Evolutionary conservation across 2,797 vertebrate genomes (phyloP).

Genomic region (Momotus momota): DNA sequence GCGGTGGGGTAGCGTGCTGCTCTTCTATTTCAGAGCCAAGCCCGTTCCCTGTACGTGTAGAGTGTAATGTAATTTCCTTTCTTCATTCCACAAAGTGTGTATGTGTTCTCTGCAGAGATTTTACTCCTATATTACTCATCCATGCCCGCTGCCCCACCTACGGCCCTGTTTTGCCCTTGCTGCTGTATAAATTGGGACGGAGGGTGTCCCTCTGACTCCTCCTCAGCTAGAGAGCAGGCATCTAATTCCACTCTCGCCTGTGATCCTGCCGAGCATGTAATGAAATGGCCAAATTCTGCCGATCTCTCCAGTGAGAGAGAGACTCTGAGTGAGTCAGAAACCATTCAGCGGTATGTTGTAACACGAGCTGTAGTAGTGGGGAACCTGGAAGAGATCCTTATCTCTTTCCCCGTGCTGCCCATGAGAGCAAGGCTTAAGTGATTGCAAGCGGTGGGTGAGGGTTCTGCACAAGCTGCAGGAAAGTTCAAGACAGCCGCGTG

Average conservation of each 20-base stretch:
- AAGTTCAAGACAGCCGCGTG: background rate
- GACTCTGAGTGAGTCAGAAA: background rate
- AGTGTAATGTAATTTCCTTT: background rate
- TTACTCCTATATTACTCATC: background rate
- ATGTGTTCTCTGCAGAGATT: background rate
- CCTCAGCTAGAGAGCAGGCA: background rate
- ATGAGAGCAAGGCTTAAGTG: fast-evolving
- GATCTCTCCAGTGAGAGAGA: background rate
- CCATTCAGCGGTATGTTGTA: fast-evolving
- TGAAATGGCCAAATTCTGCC: background rate
- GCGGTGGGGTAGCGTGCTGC: background rate
- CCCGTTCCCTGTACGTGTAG: background rate
- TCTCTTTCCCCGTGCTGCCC: fast-evolving
- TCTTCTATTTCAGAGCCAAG: background rate
- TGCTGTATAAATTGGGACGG: background rate
- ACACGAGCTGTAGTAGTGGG: background rate
- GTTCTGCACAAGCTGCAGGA: background rate
- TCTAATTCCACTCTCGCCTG: background rate
- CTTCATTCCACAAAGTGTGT: background rate
- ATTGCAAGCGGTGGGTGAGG: fast-evolving
- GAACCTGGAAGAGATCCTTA: background rate
- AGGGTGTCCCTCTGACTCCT: background rate
- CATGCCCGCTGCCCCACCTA: background rate
- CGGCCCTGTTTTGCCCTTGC: background rate
- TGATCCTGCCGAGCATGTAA: background rate